Conservation (phyloP, 2,888 invertebrate genomes). For the Lochmaea capreae region DNA sequence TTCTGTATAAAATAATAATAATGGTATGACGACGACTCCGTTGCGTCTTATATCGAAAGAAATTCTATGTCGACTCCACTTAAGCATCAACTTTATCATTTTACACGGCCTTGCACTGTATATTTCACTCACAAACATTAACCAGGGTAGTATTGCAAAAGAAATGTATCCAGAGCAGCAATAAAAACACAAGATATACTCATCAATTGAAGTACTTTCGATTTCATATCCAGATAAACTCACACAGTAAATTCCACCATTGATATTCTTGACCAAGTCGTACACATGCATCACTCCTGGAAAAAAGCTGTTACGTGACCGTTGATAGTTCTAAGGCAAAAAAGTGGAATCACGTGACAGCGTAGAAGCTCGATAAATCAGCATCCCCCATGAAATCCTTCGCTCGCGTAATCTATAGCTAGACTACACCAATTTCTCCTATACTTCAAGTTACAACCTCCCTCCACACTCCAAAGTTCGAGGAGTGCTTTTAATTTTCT, state of each 20-base stretch:
- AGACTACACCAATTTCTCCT: conserved; percentile 47
- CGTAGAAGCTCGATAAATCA: conserved; percentile 61
- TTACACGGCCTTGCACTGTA: no score
- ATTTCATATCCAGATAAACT: conserved; percentile 21
- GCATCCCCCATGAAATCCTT: conserved; percentile 61
- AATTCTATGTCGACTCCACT: no score
- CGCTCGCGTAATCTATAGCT: conserved; percentile 59
- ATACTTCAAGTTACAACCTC: conserved; percentile 48
- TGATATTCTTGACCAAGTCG: conserved; percentile 30
- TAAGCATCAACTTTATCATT: no score
- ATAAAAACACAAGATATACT: not conserved
- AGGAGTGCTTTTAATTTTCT: conserved; percentile 49
- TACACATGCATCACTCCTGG: conserved; percentile 32
- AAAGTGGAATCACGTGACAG: conserved; percentile 39
- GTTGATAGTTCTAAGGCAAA: conserved; percentile 30
- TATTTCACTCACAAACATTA: no score
- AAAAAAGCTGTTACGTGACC: conserved; percentile 33
- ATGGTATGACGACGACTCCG: no score
- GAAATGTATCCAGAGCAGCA: not conserved
- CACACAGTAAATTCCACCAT: conserved; percentile 28
- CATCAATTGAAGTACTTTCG: conserved; percentile 18
- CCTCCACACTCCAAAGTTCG: conserved; percentile 47
- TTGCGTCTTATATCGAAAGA: no score
- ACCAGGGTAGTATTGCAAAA: no score
- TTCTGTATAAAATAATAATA: no score